Conservation (phyloP, 2,113 vertebrate species). For the Pterocles gutturalis region DNA sequence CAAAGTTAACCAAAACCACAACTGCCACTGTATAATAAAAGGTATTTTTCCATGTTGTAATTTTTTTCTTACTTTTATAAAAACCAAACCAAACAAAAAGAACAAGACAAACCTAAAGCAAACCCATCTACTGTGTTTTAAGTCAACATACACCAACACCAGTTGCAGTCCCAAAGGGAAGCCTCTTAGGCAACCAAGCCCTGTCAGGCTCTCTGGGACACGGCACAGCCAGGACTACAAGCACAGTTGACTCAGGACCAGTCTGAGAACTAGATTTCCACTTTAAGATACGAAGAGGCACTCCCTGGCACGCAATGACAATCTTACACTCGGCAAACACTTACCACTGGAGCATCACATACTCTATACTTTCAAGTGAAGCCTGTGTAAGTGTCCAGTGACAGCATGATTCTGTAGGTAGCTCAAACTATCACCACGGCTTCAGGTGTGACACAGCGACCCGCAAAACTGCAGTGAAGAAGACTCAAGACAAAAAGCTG, state of each 20-base stretch:
- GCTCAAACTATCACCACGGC: fast-evolving
- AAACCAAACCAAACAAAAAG: not conserved
- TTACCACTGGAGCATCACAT: fast-evolving
- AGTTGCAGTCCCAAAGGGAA: not conserved
- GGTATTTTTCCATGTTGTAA: not conserved
- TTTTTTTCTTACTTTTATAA: not conserved
- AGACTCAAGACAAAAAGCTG: not conserved
- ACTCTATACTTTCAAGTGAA: not conserved
- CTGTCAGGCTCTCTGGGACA: not conserved
- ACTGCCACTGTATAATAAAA: not conserved
- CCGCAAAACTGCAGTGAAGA: not conserved
- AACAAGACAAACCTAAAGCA: not conserved
- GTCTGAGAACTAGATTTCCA: not conserved
- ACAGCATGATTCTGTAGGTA: fast-evolving
- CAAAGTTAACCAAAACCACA: not conserved
- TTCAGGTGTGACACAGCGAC: not conserved
- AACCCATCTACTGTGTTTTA: not conserved
- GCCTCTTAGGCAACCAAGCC: not conserved
- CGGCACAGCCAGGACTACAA: not conserved
- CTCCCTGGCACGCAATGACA: not conserved
- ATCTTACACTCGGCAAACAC: not conserved
- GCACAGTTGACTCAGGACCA: not conserved
- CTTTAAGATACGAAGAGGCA: not conserved
- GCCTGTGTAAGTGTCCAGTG: not conserved
- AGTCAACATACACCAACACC: not conserved